Evolutionary conservation across 2,797 vertebrate genomes (phyloP).

Genomic region (Coccyzus lansbergi): DNA sequence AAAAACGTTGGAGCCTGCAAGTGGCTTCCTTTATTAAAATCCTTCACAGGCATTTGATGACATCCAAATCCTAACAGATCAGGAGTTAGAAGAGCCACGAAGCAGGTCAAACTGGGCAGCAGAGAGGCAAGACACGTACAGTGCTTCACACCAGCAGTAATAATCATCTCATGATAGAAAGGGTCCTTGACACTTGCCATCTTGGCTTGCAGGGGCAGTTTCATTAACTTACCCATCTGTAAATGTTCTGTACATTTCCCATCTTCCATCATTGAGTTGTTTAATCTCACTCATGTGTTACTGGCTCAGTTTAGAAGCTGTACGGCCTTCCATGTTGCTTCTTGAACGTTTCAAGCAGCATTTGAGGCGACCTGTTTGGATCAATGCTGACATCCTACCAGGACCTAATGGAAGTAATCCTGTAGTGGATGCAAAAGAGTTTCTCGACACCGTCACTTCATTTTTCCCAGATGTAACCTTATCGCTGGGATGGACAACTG

Average conservation of each 20-base stretch:
- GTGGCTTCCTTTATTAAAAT: neutral
- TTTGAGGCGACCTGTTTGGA: slow-evolving; percentile 82
- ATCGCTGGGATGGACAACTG: slow-evolving; percentile 91
- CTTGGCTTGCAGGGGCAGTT: neutral
- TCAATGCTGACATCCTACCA: slow-evolving; percentile 89
- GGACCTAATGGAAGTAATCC: slow-evolving; percentile 83
- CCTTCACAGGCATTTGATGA: neutral
- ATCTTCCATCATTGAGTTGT: neutral
- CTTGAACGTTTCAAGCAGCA: slow-evolving; percentile 71
- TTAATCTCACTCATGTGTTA: neutral
- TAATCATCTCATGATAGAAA: neutral
- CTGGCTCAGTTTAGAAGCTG: slow-evolving; percentile 79
- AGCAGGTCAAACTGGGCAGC: neutral
- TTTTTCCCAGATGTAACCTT: slow-evolving; percentile 81
- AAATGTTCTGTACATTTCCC: neutral
- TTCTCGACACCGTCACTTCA: slow-evolving; percentile 65
- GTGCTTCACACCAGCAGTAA: neutral
- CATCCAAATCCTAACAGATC: neutral
- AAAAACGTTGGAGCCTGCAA: neutral
- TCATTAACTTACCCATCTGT: fast-evolving
- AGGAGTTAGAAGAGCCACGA: neutral
- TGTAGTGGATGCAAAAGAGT: slow-evolving; percentile 77
- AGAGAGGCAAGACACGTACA: neutral
- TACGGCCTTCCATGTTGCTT: slow-evolving; percentile 82
- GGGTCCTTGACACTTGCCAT: neutral